Evolutionary conservation across 2,888 invertebrate species (phyloP).

Genomic region (Parapristionchus giblindavisi): DNA sequence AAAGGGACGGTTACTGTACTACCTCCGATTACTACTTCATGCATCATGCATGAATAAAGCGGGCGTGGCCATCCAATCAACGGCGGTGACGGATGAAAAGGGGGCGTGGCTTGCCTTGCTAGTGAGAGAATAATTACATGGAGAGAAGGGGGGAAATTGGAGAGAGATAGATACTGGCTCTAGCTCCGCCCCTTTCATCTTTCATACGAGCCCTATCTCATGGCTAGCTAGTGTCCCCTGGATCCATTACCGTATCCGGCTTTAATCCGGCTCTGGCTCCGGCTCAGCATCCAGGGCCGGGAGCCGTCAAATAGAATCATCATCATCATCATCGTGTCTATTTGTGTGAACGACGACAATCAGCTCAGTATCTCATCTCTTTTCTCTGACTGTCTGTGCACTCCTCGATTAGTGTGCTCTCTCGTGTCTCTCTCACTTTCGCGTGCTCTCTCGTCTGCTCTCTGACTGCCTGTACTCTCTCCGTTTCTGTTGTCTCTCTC

Average conservation of each 20-base stretch:
- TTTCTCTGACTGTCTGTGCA: constrained; percentile 38
- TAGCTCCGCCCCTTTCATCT: constrained; percentile 11
- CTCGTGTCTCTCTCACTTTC: constrained; percentile 10
- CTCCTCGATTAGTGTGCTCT: constrained; percentile 30
- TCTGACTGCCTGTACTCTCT: neutral
- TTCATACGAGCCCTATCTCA: constrained; percentile 18
- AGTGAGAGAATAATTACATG: constrained; percentile 33
- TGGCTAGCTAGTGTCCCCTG: constrained; percentile 8
- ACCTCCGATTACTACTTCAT: no score
- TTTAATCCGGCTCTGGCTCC: constrained; percentile 8
- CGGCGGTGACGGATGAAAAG: neutral
- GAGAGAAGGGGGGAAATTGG: constrained; percentile 11
- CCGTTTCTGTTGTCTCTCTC: constrained; percentile 1
- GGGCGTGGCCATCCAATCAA: no score
- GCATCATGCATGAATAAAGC: no score
- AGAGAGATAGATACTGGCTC: constrained; percentile 1
- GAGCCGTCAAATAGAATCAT: neutral
- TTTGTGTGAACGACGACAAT: constrained; percentile 33
- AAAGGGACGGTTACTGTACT: no score
- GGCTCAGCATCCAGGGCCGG: neutral
- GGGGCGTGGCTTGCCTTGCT: constrained; percentile 15
- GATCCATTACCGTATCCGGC: neutral
- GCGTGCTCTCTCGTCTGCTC: constrained; percentile 6
- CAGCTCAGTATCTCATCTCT: constrained; percentile 13
- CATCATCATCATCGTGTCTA: neutral